phyloP scores from a whole-genome alignment of 2,888 invertebrate species.

The Pollenia griseotomentosa region DNA sequence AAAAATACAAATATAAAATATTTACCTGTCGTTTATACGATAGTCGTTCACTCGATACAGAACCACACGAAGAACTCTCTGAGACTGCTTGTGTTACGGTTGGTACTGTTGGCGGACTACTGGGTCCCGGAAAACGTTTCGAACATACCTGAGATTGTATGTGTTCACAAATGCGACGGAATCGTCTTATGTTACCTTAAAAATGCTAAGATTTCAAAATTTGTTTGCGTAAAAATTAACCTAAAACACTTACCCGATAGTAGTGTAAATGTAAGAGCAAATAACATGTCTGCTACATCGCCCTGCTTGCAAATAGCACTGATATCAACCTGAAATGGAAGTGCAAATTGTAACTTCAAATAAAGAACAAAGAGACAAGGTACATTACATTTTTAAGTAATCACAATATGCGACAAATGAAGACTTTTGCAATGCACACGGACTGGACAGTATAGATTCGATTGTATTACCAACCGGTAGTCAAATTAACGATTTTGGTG shows the following conservation, averaged over 20 bases:
- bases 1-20: background rate
- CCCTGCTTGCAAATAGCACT: slow-evolving; percentile 92
- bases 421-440: too few relatives aligned
- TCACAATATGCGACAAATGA: too few relatives aligned
- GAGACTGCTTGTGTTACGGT: slow-evolving; percentile 84
- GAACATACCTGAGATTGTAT: slow-evolving; percentile 93
- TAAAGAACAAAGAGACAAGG: too few relatives aligned
- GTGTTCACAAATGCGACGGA: slow-evolving; percentile 97
- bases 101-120: slow-evolving; percentile 83
- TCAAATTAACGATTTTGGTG: too few relatives aligned
- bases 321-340: slow-evolving; percentile 92
- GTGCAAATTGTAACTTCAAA: background rate
- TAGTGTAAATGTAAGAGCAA: slow-evolving; percentile 97
- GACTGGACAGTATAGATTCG: too few relatives aligned
- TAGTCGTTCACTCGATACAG: slow-evolving; percentile 84
- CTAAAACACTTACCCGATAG: slow-evolving; percentile 90
- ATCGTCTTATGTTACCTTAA: slow-evolving; percentile 95
- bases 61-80: slow-evolving; percentile 84
- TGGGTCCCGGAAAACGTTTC: slow-evolving; percentile 85
- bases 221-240: background rate
- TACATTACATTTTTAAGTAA: too few relatives aligned
- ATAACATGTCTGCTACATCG: slow-evolving; percentile 89
- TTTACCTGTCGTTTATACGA: slow-evolving; percentile 83
- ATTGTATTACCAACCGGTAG: too few relatives aligned
- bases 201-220: background rate